Base-by-base conservation (phyloP, 1,140 invertebrate species). In the Drosophila ironensis region DNA sequence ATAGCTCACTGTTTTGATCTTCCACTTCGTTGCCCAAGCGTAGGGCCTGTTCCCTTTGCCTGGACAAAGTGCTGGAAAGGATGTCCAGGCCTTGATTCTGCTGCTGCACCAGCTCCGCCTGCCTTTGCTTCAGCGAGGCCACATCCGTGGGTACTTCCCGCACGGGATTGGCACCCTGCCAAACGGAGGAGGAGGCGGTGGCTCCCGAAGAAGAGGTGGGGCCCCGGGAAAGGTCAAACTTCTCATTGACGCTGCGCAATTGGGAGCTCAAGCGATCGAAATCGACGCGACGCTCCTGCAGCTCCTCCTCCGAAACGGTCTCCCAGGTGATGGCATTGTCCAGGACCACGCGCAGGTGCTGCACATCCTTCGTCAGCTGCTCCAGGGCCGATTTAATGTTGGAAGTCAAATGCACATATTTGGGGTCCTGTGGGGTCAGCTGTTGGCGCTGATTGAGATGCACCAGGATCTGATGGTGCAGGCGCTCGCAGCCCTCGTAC, bases 31-130 rank as follows among this genome's bases (percentile, higher is more conserved):
- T 92, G 17, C 93, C 93, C 71, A 97, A 95, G 38, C 93, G 93
- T 35, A 93, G 90, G 16, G 95, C 95, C 75, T 97, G 93, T 74
- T 94, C 90, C 71, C 95, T 96, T 86, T 97, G 96, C 17, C 95
- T 90, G 1, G 93, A 92, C 44, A 97, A 95, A 2, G 96, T 94
- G 84, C 94, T 92, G 8, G 95, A 94, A 37, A 97, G 90, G 53
- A 92, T 93, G 61, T 96, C 95, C 16, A 97, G 90, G 0, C 95
- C 95, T 71, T 92, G 88, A 86, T 97, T 94, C 92, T 97, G 95
- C 44, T 94, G 93, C 94, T 88, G 66, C 89, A 92, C 27, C 51
- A 91, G 89, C 50, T 82, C 60, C 1, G 74, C 77, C 47, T 91
- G 91, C 7, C 80, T 54, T 17, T 84, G 72, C 22, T 84, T 77